Conservation (phyloP, 2,888 invertebrate species). For the Therioaphis trifolii region DNA sequence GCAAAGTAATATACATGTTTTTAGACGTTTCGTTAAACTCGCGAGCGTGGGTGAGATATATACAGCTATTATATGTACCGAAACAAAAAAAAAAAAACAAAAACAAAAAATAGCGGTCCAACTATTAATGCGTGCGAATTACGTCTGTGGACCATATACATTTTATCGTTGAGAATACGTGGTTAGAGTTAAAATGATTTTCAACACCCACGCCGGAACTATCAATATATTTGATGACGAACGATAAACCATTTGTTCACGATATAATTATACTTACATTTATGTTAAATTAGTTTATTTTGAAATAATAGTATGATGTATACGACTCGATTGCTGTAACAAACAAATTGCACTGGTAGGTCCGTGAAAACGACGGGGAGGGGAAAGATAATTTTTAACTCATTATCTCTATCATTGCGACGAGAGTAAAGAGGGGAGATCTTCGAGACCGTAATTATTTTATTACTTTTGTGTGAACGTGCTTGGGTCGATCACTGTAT, state of each 20-base stretch:
- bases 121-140: constrained; percentile 7
- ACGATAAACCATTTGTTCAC: neutral
- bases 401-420: neutral
- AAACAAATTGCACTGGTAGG: too few species aligned
- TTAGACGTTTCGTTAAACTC: constrained; percentile 2
- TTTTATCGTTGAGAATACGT: too few species aligned
- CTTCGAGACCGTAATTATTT: constrained; percentile 7
- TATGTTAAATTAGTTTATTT: neutral
- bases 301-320: too few species aligned
- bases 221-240: constrained; percentile 9
- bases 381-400: neutral
- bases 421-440: neutral
- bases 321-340: too few species aligned
- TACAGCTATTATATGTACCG: neutral
- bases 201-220: constrained; percentile 7
- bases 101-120: neutral
- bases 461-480: constrained; percentile 8
- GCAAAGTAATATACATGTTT: neutral
- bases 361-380: too few species aligned
- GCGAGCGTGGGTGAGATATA: constrained; percentile 24
- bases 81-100: neutral
- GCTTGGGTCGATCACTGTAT: neutral
- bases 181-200: constrained; percentile 5
- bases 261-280: neutral
- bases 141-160: constrained; percentile 3